phyloP scores from a whole-genome alignment of 2,888 invertebrate genomes.

The Drosophila tanythrix region DNA sequence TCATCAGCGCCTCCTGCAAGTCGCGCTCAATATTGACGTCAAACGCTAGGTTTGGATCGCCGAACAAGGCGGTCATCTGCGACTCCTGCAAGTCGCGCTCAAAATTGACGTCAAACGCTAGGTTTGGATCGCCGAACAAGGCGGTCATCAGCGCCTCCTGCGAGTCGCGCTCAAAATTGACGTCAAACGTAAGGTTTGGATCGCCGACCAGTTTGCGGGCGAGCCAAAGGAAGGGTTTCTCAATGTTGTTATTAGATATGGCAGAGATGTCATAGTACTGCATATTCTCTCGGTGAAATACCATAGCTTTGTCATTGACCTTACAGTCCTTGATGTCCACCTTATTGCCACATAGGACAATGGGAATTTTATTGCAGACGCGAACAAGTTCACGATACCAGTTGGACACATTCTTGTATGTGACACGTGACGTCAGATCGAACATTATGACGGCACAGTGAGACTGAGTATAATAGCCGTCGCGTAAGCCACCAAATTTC shows the following conservation, averaged over 20 bases:
- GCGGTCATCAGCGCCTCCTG: constrained; percentile 84
- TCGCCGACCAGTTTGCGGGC: constrained; percentile 99
- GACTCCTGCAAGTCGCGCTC: no score
- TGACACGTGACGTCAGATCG: constrained; percentile 99
- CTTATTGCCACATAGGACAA: constrained; percentile 99
- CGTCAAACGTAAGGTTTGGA: constrained; percentile 99
- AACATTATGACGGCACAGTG: constrained; percentile 99
- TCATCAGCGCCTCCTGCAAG: no score
- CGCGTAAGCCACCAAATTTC: constrained; percentile 99
- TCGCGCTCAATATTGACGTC: no score
- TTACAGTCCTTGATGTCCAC: constrained; percentile 99
- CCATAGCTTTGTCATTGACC: constrained; percentile 99
- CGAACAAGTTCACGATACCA: constrained; percentile 99
- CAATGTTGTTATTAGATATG: constrained; percentile 99
- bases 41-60: no score
- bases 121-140: no score
- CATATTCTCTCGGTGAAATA: constrained; percentile 99
- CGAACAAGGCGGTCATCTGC: no score
- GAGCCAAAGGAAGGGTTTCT: constrained; percentile 99
- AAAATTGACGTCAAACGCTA: no score
- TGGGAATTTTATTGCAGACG: constrained; percentile 99
- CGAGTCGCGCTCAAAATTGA: constrained; percentile 99
- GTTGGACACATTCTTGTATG: constrained; percentile 99
- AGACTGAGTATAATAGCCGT: constrained; percentile 99
- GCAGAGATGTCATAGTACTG: constrained; percentile 99